These are phyloP conservation scores for Diphyllodes magnificus DNA, from an alignment of 2,113 vertebrate species.

Conservation along the genomic window DNA sequence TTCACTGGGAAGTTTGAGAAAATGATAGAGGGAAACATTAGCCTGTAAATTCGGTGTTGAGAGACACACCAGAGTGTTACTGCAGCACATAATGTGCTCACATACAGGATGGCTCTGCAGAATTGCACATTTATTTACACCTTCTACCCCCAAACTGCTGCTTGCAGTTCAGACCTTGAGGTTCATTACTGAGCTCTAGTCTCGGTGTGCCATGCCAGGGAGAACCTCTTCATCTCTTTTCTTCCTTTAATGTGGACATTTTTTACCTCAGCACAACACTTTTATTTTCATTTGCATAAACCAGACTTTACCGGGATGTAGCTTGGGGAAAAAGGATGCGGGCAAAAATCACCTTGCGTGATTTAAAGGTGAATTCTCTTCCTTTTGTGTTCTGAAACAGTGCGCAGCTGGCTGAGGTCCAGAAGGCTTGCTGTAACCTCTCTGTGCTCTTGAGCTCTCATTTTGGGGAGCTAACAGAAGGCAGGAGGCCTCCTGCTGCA, in stretches of 20 bases:
- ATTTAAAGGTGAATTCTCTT: background rate
- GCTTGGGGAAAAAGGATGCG: background rate
- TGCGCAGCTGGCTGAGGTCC: background rate
- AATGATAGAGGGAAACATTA: background rate
- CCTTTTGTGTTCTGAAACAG: background rate
- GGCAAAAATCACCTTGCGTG: background rate
- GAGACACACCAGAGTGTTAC: background rate
- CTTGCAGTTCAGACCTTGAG: background rate
- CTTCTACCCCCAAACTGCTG: background rate
- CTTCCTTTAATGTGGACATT: background rate
- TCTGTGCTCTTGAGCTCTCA: background rate
- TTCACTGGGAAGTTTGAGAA: background rate
- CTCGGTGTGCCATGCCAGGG: background rate
- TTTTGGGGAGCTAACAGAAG: constrained; percentile 35
- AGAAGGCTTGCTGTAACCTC: background rate
- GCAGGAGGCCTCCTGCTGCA: constrained; percentile 5
- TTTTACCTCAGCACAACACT: background rate
- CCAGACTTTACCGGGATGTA: background rate
- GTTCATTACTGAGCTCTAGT: background rate
- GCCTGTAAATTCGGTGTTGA: background rate
- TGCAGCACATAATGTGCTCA: background rate
- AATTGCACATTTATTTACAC: background rate
- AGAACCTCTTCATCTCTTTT: background rate
- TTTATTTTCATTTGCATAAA: background rate
- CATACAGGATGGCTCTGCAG: background rate